Percentiles rank a stretch among this genome's conserved stretches.
Conservation (phyloP, 2,113 vertebrate species). For the Cairina moschata region DNA sequence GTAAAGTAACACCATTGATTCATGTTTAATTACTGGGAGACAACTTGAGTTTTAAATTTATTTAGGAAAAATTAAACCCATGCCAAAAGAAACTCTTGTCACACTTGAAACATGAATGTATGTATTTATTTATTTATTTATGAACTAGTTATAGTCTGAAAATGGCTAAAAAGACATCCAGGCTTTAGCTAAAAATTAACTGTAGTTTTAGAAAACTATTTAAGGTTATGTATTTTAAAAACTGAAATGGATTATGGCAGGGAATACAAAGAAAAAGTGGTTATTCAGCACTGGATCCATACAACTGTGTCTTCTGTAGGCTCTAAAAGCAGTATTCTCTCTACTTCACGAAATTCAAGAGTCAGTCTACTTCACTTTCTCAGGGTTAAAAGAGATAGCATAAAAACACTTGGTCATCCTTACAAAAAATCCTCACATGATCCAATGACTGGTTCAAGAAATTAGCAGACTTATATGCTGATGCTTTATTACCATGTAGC, state of each 20-base stretch:
- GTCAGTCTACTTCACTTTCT: background rate
- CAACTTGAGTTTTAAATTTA: background rate
- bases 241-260: background rate
- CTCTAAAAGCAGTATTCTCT: background rate
- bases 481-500: background rate
- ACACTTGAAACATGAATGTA: background rate
- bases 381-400: background rate
- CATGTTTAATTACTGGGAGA: background rate
- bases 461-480: background rate
- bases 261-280: background rate
- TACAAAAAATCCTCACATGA: background rate
- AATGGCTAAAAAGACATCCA: background rate
- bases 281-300: background rate
- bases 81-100: background rate
- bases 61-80: background rate
- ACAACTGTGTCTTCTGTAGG: background rate
- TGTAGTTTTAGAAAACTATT: background rate
- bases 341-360: background rate
- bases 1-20: rapidly evolving
- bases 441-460: background rate
- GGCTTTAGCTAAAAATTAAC: background rate
- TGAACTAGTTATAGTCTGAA: background rate
- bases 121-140: background rate
- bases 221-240: slow-evolving; percentile 1
- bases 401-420: background rate